These are phyloP conservation scores for Leptura quadrifasciata DNA, from an alignment of 2,888 invertebrate genomes.

Conservation along the genomic window DNA sequence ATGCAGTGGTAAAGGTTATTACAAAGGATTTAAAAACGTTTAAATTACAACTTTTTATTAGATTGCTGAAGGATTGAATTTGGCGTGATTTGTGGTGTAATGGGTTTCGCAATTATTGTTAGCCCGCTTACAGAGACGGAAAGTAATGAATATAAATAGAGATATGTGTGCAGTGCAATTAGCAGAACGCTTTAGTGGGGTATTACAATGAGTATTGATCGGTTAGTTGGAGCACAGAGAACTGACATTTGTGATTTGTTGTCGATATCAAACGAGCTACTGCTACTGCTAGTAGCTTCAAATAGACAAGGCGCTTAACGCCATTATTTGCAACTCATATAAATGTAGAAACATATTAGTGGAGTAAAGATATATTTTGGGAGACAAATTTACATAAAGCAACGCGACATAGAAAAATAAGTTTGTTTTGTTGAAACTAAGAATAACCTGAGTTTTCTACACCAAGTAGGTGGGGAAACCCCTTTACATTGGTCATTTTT, in stretches of 20 bases:
- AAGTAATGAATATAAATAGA: constrained; percentile 66
- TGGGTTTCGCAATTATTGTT: constrained; percentile 60
- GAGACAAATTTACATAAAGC: no score
- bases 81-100: constrained; percentile 50
- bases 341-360: background rate
- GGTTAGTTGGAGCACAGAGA: constrained; percentile 63
- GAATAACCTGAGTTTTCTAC: no score
- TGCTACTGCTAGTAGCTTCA: constrained; percentile 36
- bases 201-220: constrained; percentile 71
- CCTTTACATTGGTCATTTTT: no score
- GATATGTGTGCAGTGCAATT: constrained; percentile 65
- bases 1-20: background rate
- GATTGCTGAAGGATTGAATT: constrained; percentile 53
- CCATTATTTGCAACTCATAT: background rate
- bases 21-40: constrained; percentile 10
- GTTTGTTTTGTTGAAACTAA: no score
- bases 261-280: constrained; percentile 66
- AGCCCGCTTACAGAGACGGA: constrained; percentile 57
- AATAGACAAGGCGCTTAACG: constrained; percentile 20
- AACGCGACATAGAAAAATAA: no score
- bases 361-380: no score
- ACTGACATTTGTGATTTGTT: constrained; percentile 71
- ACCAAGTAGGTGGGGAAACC: no score
- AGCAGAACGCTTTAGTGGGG: constrained; percentile 67
- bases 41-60: constrained; percentile 15